Percentiles rank a stretch among this genome's conserved stretches.
phyloP scores from a whole-genome alignment of 2,797 vertebrate genomes.

The Leucoraja ocellata region DNA sequence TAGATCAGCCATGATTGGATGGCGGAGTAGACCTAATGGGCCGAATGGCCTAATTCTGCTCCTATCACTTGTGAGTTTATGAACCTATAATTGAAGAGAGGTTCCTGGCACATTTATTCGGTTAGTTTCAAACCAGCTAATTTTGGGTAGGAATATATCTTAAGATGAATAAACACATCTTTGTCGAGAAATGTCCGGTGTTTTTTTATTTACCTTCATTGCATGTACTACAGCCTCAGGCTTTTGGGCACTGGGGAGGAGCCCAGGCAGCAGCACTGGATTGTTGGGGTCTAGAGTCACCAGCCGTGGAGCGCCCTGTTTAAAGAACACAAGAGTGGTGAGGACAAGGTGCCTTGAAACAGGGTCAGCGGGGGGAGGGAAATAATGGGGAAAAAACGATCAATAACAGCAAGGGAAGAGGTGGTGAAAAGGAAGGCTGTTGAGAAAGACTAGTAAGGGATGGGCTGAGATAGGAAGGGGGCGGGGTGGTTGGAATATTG shows the following conservation, averaged over 20 bases:
- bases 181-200: slow-evolving; percentile 47
- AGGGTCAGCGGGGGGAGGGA: background rate
- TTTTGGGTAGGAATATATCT: background rate
- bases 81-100: background rate
- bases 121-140: background rate
- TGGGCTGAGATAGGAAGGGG: background rate
- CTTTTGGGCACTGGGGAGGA: slow-evolving; percentile 78
- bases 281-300: slow-evolving; percentile 68
- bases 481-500: background rate
- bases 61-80: too few species aligned
- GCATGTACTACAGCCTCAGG: slow-evolving; percentile 91
- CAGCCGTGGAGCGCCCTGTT: slow-evolving; percentile 69
- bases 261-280: slow-evolving; percentile 64
- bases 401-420: background rate
- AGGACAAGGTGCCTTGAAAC: background rate
- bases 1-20: too few species aligned
- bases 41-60: too few species aligned
- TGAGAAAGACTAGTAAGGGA: background rate
- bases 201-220: slow-evolving; percentile 80
- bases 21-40: too few species aligned
- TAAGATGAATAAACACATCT: slow-evolving; percentile 44
- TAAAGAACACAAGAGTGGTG: slow-evolving; percentile 38
- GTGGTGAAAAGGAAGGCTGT: background rate
- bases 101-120: background rate
- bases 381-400: too few species aligned